Evolutionary conservation across 2,888 invertebrate genomes (phyloP), one percentile per base, ranked within the genome.

Genomic region (Anorthoa munda): DNA sequence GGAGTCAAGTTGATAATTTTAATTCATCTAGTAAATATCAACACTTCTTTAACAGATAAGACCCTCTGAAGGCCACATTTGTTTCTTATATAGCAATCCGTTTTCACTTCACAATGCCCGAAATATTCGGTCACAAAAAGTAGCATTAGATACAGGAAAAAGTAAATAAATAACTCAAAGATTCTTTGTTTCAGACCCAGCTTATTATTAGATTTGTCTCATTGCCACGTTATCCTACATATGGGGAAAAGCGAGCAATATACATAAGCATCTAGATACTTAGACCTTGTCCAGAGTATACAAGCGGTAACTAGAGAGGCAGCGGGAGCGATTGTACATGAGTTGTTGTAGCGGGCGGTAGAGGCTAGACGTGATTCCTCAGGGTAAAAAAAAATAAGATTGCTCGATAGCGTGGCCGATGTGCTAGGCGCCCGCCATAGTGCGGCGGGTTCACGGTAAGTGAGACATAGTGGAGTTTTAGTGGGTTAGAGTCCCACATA

Each of bases 161-260:
- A 53, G 0, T 39, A 11, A 39, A 5, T 15, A 48, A 11, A 31
- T 21, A 23, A 23, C 50, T 26, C 12, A 50, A 72, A 72, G 26
- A 0, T 7, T 39, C 31, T 11, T 72, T 39, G 23, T 13, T 23
- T 17, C 39, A 2, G 5, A 50, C 15, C 9, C 55, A 80, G 9
- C 17, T n/a, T 64, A 58, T 23, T 55, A 66, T 75, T 64, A 75
- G 48, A 39, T 51, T 18, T 21, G 55, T 56, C 46, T 75, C 59
- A 39, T 51, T 46, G 51, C 61, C 46, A 46, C 55, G 23, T 18
- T 39, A 67, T 55, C 13, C 55, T 21, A 65, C 55, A 26, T 63
- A 60, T 72, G 60, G 70, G 18, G 45, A 53, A 77, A 66, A 82
- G 12, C 26, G 53, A 45, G 17, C 46, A 53, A 31, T 17, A 66